phyloP scores from a whole-genome alignment of 2,888 invertebrate genomes.

The Drosophila nr. medialis region DNA sequence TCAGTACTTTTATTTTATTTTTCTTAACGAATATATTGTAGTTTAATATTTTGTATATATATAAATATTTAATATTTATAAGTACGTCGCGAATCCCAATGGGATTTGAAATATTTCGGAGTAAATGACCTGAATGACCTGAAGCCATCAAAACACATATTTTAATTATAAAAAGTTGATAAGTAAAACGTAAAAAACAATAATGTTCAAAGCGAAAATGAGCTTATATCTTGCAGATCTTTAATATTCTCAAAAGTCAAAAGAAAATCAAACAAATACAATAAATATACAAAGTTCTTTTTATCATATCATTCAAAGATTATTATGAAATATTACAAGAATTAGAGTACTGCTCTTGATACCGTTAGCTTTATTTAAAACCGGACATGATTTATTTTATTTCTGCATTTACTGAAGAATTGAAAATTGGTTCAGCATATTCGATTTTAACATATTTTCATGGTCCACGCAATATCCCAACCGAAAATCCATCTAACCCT shows the following conservation, averaged over 20 bases:
- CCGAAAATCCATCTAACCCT: neutral
- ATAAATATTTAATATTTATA: too few species aligned
- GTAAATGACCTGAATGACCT: too few species aligned
- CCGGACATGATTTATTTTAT: neutral
- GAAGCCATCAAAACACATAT: neutral
- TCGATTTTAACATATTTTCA: neutral
- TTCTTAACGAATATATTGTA: constrained; percentile 6
- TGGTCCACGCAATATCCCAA: neutral
- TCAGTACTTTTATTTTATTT: neutral
- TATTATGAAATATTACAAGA: neutral
- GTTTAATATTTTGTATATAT: neutral
- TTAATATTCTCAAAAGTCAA: neutral
- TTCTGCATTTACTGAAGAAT: neutral
- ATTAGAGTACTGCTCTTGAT: neutral
- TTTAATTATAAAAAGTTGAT: neutral
- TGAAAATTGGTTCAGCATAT: too few species aligned
- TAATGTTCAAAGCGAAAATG: neutral
- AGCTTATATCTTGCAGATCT: neutral
- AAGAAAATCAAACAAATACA: neutral
- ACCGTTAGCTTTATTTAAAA: neutral
- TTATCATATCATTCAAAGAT: neutral
- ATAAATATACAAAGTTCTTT: neutral
- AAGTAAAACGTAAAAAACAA: neutral
- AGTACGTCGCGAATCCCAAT: neutral
- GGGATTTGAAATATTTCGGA: neutral